Percentiles rank a stretch among this genome's conserved stretches.
These are phyloP conservation scores for Drosophila hamatofila DNA, from an alignment of 2,888 invertebrate species.

Conservation along the genomic window DNA sequence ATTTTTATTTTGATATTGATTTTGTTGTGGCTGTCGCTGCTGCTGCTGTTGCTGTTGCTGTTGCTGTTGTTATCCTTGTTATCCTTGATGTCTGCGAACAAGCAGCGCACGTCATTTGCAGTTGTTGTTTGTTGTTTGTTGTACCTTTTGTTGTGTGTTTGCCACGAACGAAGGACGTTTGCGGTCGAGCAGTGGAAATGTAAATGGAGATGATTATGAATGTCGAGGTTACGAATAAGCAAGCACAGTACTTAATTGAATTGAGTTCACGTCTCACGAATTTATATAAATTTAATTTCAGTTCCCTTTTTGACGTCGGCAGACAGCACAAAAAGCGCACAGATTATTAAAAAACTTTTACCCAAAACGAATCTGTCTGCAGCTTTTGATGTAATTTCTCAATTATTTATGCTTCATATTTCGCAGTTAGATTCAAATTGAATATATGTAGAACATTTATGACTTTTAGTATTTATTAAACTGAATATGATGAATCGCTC, in stretches of 20 bases:
- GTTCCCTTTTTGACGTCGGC: neutral
- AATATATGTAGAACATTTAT: neutral
- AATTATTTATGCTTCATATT: neutral
- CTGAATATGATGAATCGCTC: neutral
- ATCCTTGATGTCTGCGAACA: slow-evolving; percentile 53
- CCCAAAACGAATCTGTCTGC: neutral
- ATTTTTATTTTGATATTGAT: slow-evolving; percentile 32
- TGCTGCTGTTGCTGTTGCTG: neutral
- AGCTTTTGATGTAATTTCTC: slow-evolving; percentile 7
- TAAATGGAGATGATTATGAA: slow-evolving; percentile 18
- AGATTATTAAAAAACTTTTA: slow-evolving; percentile 6
- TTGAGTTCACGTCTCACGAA: slow-evolving; percentile 11
- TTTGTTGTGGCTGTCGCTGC: slow-evolving; percentile 30
- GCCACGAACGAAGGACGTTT: slow-evolving; percentile 15
- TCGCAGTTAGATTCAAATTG: neutral
- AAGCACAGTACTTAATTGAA: slow-evolving; percentile 26
- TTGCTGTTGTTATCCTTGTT: slow-evolving; percentile 31
- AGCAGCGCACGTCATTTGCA: slow-evolving; percentile 62
- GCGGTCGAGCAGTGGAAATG: slow-evolving; percentile 17
- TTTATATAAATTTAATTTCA: slow-evolving; percentile 18
- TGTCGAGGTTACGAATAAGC: slow-evolving; percentile 22
- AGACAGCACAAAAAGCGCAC: neutral
- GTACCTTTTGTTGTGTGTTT: slow-evolving; percentile 33
- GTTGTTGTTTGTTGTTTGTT: slow-evolving; percentile 32
- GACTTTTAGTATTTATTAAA: too few relatives aligned